Base-by-base conservation (phyloP, 2,113 vertebrate genomes). In the Coptodon rendalli region DNA sequence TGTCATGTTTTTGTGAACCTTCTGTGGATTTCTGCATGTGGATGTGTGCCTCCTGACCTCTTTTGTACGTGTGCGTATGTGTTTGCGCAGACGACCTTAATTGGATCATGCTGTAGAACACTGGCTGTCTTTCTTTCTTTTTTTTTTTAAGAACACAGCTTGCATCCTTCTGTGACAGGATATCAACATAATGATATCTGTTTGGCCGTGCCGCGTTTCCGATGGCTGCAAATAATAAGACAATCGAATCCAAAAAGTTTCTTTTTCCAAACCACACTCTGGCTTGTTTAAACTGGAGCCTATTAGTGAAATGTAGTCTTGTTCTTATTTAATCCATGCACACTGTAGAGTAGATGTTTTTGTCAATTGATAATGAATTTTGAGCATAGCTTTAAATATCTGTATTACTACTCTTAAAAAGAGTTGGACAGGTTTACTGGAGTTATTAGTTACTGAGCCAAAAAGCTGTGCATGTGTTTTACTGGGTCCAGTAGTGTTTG, bases 161-260 rank as follows among this genome's bases (percentile, higher is more conserved):
- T 92, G 87, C 90, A 88, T 91, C 87, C 82, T 90, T 84, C 88
- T 87, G 93, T 91, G 88, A 91, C 89, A 92, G 88, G 85, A 90
- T 89, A 85, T 92, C 92, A 92, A 45, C 90, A 83, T 90, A 86
- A 92, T 91, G 81, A 87, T 87, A 90, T 93, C 87, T 94, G 85
- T 88, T 90, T 82, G 63, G 84, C 87, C 9, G 54, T 63, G 90
- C 80, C 16, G 54, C 43, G 84, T 87, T 89, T 93, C 86, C 89
- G 85, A 29, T 80, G 31, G 83, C 81, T 82, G 80, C 71, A 91
- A 86, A 92, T 88, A 56, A 88, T 80, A 85, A 88, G 45, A 86
- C 83, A 76, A 82, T 91, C 13, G 53, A 83, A 73, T 86, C 68
- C 45, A 57, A 48, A 29, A 57, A 59, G 14, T 40, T 82, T 81